phyloP scores from a whole-genome alignment of 2,888 invertebrate genomes.

The Aricia artaxerxes region DNA sequence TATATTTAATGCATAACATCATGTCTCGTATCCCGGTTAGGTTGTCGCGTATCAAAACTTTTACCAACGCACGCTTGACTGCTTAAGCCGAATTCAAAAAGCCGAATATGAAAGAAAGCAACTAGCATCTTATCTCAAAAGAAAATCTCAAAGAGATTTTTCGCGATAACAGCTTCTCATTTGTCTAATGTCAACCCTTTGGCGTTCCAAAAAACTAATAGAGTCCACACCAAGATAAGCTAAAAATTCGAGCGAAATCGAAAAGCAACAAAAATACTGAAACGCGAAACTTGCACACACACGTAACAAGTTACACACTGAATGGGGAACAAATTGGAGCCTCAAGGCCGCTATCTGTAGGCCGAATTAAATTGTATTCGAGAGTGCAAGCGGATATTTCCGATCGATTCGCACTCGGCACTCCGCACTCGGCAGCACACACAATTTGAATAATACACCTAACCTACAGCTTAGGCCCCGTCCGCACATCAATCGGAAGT shows the following conservation, averaged over 20 bases:
- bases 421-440: slow-evolving; percentile 50
- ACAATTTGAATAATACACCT: slow-evolving; percentile 74
- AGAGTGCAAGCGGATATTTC: slow-evolving; percentile 47
- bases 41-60: too few relatives aligned
- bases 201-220: not conserved
- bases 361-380: slow-evolving; percentile 48
- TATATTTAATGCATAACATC: too few relatives aligned
- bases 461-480: slow-evolving; percentile 66
- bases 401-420: slow-evolving; percentile 55
- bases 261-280: not conserved
- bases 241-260: not conserved
- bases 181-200: slow-evolving; percentile 8
- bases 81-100: too few relatives aligned
- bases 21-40: too few relatives aligned
- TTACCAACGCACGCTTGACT: too few relatives aligned
- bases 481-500: slow-evolving; percentile 47
- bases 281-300: not conserved
- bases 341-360: slow-evolving; percentile 26
- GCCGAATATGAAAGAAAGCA: too few relatives aligned
- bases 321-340: slow-evolving; percentile 2
- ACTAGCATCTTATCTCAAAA: not conserved
- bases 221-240: not conserved
- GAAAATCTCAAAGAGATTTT: slow-evolving; percentile 6
- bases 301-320: slow-evolving; percentile 7
- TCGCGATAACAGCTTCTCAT: not conserved